These are phyloP conservation scores for Apteryx mantelli DNA, from an alignment of 2,113 vertebrate species.

Conservation along the genomic window DNA sequence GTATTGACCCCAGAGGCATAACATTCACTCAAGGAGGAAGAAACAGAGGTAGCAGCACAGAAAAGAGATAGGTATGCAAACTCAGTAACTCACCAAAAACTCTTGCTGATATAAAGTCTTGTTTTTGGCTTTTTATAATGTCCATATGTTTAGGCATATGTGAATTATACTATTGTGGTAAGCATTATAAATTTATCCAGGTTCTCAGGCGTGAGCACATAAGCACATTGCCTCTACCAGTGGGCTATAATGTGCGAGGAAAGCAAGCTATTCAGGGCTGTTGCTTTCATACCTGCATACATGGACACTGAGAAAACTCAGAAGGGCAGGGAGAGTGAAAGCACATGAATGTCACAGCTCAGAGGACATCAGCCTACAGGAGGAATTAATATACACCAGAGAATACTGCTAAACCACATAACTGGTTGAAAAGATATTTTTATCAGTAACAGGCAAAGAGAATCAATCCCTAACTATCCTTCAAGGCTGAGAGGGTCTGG, in stretches of 20 bases:
- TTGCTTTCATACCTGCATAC: not conserved
- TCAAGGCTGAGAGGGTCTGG: not conserved
- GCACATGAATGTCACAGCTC: not conserved
- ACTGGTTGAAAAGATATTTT: constrained; percentile 21
- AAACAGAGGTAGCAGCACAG: not conserved
- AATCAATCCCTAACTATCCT: not conserved
- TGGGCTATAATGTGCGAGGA: not conserved
- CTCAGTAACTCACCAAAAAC: not conserved
- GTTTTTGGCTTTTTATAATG: not conserved
- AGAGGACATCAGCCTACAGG: not conserved
- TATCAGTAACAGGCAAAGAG: not conserved
- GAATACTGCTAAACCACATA: not conserved
- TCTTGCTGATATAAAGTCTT: not conserved
- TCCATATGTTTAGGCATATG: not conserved
- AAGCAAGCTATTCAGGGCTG: not conserved
- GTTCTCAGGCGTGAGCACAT: not conserved
- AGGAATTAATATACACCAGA: not conserved
- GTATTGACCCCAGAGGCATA: not conserved
- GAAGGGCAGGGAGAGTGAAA: not conserved
- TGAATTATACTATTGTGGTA: not conserved
- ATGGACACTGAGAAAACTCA: not conserved
- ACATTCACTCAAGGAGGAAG: not conserved
- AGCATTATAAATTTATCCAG: not conserved
- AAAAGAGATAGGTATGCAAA: not conserved
- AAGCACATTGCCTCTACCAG: not conserved